phyloP scores from a whole-genome alignment of 2,888 invertebrate species.

The Ormia ochracea region DNA sequence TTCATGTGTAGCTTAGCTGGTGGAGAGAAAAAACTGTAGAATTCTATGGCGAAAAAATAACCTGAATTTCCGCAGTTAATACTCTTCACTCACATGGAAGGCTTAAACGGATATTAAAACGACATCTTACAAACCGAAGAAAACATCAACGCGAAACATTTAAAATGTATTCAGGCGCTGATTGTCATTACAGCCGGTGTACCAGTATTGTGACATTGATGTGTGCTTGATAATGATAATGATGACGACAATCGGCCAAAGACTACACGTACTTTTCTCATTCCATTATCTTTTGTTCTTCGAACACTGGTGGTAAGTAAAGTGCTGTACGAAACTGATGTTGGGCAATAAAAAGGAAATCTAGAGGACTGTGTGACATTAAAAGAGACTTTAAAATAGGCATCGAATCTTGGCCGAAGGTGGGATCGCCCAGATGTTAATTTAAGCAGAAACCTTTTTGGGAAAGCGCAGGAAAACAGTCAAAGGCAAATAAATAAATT shows the following conservation, averaged over 20 bases:
- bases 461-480: neutral
- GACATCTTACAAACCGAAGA: slow-evolving; percentile 11
- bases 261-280: slow-evolving; percentile 1
- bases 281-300: neutral
- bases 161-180: slow-evolving; percentile 59
- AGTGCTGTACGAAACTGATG: neutral
- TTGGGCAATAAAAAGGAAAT: slow-evolving; percentile 14
- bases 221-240: slow-evolving; percentile 55
- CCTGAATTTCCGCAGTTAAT: slow-evolving; percentile 34
- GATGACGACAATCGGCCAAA: slow-evolving; percentile 52
- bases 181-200: slow-evolving; percentile 49
- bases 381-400: neutral
- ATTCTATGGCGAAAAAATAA: slow-evolving; percentile 11
- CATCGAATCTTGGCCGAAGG: slow-evolving; percentile 22
- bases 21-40: slow-evolving; percentile 4
- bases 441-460: slow-evolving; percentile 14
- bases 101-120: slow-evolving; percentile 51
- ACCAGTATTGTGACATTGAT: slow-evolving; percentile 55
- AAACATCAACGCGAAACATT: slow-evolving; percentile 48
- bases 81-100: neutral
- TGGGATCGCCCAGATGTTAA: slow-evolving; percentile 45
- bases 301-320: slow-evolving; percentile 12
- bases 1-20: neutral
- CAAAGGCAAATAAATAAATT: too few relatives aligned
- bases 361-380: neutral